A percentile compares a stretch with the other conserved stretches of the same genome.
phyloP scores from a whole-genome alignment of 2,113 vertebrate species.

The Leptobrachium ailaonicum region DNA sequence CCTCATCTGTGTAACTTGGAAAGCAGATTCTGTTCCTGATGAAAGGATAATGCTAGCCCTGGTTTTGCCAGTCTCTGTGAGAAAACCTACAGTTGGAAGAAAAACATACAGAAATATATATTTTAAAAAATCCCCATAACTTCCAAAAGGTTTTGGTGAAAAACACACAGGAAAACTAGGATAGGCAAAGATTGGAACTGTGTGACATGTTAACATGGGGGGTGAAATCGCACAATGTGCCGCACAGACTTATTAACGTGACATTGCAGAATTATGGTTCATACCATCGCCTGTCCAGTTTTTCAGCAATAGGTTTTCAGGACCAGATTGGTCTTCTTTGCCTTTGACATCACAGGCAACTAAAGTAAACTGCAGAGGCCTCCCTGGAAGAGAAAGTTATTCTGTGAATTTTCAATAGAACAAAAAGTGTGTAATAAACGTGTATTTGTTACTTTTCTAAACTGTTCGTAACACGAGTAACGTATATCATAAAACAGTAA shows the following conservation, averaged over 20 bases:
- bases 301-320: conserved; percentile 89
- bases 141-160: too few relatives aligned
- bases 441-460: too few relatives aligned
- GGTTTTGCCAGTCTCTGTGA: conserved; percentile 89
- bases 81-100: conserved; percentile 77
- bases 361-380: conserved; percentile 82
- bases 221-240: too few relatives aligned
- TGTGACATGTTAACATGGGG: too few relatives aligned
- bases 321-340: conserved; percentile 94
- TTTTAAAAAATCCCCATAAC: too few relatives aligned
- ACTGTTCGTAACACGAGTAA: too few relatives aligned
- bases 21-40: conserved; percentile 83
- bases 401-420: too few relatives aligned
- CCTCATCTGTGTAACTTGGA: conserved; percentile 94
- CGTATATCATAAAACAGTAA: too few relatives aligned
- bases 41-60: conserved; percentile 91
- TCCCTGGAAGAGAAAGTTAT: conserved; percentile 68
- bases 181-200: too few relatives aligned
- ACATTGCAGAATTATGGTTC: conserved; percentile 24
- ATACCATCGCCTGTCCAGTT: conserved; percentile 89
- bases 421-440: too few relatives aligned
- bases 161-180: too few relatives aligned
- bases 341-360: conserved; percentile 96
- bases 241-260: too few relatives aligned
- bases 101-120: conserved; percentile 3